A percentile compares a stretch with the other conserved stretches of the same genome.
Evolutionary conservation across 2,888 invertebrate genomes (phyloP).

Genomic region (Leptopilina syphax): DNA sequence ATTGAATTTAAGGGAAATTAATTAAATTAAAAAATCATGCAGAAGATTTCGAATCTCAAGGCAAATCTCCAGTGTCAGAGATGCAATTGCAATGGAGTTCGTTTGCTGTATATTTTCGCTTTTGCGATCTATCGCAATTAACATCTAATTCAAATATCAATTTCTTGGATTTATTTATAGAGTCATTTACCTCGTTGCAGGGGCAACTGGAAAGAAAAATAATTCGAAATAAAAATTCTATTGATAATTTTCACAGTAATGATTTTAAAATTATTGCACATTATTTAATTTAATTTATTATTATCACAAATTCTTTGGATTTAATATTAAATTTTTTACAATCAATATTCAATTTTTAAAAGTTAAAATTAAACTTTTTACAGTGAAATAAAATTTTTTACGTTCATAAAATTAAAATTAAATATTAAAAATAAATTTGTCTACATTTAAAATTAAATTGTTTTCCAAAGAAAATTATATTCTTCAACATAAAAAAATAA

Average conservation of each 20-base stretch:
- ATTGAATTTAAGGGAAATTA: not conserved
- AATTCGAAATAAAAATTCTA: constrained; percentile 11
- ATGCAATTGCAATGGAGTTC: constrained; percentile 21
- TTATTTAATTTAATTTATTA: not conserved
- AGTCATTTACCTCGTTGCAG: constrained; percentile 70
- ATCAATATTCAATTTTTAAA: no score
- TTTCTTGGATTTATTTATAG: constrained; percentile 59
- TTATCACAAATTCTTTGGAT: no score
- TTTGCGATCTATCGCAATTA: constrained; percentile 49
- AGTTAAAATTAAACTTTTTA: no score
- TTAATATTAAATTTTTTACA: no score
- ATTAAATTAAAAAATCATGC: constrained; percentile 4
- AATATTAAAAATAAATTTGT: no score
- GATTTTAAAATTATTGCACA: no score
- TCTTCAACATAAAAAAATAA: no score
- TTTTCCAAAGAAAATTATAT: no score
- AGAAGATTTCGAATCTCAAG: not conserved
- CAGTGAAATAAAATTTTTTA: no score
- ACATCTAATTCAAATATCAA: constrained; percentile 62
- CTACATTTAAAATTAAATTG: no score
- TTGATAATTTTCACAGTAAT: not conserved
- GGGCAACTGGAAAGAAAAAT: constrained; percentile 65
- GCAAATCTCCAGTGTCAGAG: constrained; percentile 7
- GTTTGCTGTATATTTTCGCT: constrained; percentile 47
- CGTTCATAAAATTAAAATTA: no score